These are phyloP conservation scores for Willisornis vidua DNA, from an alignment of 2,113 vertebrate species.

Conservation along the genomic window DNA sequence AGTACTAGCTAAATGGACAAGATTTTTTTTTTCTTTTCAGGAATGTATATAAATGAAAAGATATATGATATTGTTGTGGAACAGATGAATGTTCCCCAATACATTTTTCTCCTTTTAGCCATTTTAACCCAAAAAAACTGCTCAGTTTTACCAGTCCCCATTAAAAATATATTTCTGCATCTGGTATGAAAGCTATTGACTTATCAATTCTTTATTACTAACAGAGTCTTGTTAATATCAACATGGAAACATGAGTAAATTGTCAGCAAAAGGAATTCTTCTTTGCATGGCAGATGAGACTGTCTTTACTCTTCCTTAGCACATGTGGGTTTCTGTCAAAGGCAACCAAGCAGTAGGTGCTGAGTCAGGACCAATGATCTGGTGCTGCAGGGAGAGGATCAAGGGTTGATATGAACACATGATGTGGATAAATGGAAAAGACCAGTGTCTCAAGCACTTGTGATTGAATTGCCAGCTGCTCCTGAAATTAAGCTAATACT, in stretches of 20 bases:
- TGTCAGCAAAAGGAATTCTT: not conserved
- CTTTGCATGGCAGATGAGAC: not conserved
- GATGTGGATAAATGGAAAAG: rapidly evolving
- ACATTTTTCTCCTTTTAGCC: not conserved
- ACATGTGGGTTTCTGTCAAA: not conserved
- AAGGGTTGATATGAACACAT: not conserved
- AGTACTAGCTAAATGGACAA: not conserved
- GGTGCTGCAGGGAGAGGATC: not conserved
- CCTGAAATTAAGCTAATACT: not conserved
- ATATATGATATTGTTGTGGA: not conserved
- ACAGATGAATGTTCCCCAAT: not conserved
- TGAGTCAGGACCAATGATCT: not conserved
- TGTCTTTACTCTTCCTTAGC: not conserved
- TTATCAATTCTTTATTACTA: not conserved
- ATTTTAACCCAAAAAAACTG: not conserved
- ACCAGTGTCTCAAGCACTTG: not conserved
- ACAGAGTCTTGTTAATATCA: not conserved
- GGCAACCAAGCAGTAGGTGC: not conserved
- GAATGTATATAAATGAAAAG: not conserved
- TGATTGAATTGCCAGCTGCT: not conserved
- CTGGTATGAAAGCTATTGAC: not conserved
- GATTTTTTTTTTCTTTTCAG: not conserved
- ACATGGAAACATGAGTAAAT: not conserved
- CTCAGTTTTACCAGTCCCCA: not conserved
- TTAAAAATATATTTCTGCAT: not conserved